Evolutionary conservation across 2,113 vertebrate species (phyloP), one percentile per base, ranked within the genome.

Genomic region (Phylloscopus trochilus): DNA sequence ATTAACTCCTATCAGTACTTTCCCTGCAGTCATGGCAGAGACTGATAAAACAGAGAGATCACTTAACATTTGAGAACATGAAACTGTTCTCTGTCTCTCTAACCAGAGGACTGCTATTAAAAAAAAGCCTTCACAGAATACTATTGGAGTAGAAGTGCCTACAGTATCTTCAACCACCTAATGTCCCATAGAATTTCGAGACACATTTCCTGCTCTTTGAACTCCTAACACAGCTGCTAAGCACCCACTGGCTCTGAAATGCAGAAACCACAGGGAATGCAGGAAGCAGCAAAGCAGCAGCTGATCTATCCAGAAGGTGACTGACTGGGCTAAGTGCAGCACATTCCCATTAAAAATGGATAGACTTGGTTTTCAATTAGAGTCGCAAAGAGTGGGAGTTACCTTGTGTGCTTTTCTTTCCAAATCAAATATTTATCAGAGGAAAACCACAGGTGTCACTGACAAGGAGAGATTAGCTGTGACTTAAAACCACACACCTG

Each of bases 381-480:
- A 90, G 95, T 84, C 47, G 30, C 74, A 79, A 73, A 69, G 90
- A 95, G 79, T 90, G 68, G 93, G 90, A 96, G 91, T 72, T 89
- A 84, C 51, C 86, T 72, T 73, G 84, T 44, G 74, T 60, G 93
- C 68, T 96, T 95, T 82, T 87, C 89, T 96, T 97, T 97, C 97
- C 97, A 95, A 94, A 97, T 97, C 67, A 97, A 97, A 97, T 97
- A 97, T 97, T 97, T 94, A 98, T 92, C 46, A 93, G 62, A 97
- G 95, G 92, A 96, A 96, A 97, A 91, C 58, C 73, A 83, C 22
- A 58, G 91, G 91, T 94, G 83, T 96, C 82, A 95, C 63, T 86
- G 90, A 87, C 91, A 89, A 78, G 82, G 87, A 83, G 91, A 95
- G 90, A 90, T 84, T 89, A 72, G 53, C 86, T 84, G 87, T 80